These are phyloP conservation scores for Philhelius pedissequus DNA, from an alignment of 2,888 invertebrate species.

Conservation along the genomic window DNA sequence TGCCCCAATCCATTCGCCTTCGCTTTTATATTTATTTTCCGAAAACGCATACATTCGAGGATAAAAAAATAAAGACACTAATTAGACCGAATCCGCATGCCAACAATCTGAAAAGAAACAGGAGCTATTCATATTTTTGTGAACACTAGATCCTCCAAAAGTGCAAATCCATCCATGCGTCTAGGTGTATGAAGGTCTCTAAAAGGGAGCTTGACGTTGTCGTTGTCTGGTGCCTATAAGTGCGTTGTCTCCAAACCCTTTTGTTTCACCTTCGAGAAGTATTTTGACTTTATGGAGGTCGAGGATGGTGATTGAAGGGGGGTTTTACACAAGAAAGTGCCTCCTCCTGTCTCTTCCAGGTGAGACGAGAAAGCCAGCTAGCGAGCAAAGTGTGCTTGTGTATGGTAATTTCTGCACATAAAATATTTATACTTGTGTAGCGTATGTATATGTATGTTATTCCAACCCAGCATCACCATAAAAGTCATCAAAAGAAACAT, in stretches of 20 bases:
- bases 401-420: slow-evolving; percentile 64
- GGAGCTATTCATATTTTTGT: too few relatives aligned
- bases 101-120: too few relatives aligned
- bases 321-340: slow-evolving; percentile 36
- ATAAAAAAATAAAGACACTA: too few relatives aligned
- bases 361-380: not conserved
- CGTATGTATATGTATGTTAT: slow-evolving; percentile 50
- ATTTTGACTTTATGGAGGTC: not conserved
- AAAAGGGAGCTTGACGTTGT: not conserved
- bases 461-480: slow-evolving; percentile 67
- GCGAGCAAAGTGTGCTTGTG: slow-evolving; percentile 25
- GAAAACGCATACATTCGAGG: too few relatives aligned
- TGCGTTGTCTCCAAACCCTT: slow-evolving; percentile 55
- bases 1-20: too few relatives aligned
- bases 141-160: not conserved
- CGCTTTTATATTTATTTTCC: too few relatives aligned
- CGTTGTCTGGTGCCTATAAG: slow-evolving; percentile 40
- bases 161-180: not conserved
- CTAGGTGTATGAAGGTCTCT: not conserved
- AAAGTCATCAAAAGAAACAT: slow-evolving; percentile 67
- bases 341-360: slow-evolving; percentile 14
- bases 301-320: not conserved
- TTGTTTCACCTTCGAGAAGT: slow-evolving; percentile 51
- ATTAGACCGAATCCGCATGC: too few relatives aligned
- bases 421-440: slow-evolving; percentile 64